Percentiles rank a stretch among this genome's conserved stretches.
phyloP scores from a whole-genome alignment of 2,888 invertebrate genomes.

The Cheilosia vulpina region DNA sequence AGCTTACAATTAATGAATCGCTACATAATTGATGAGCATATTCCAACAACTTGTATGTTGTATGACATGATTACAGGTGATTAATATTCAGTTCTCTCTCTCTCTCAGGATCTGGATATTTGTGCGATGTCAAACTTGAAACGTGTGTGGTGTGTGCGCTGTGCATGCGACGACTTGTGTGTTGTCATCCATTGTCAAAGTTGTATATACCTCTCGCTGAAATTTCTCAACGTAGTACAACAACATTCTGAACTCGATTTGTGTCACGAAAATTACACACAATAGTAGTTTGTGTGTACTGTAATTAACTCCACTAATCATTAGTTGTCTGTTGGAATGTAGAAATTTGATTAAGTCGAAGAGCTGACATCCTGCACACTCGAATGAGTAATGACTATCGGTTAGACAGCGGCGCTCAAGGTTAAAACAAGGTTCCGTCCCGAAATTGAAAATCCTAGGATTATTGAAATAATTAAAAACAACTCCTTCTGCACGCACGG shows the following conservation, averaged over 20 bases:
- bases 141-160: constrained; percentile 12
- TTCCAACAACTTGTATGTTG: constrained; percentile 71
- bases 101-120: constrained; percentile 43
- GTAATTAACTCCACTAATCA: constrained; percentile 63
- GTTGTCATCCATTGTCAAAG: constrained; percentile 27
- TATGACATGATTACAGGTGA: constrained; percentile 74
- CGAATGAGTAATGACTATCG: constrained; percentile 5
- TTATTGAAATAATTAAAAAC: constrained; percentile 21
- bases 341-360: constrained; percentile 30
- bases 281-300: constrained; percentile 44
- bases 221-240: constrained; percentile 36
- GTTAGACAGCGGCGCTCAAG: not conserved
- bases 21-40: constrained; percentile 74
- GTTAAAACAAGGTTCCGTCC: not conserved
- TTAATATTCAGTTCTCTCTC: constrained; percentile 67
- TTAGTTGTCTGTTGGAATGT: constrained; percentile 22
- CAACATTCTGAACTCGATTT: constrained; percentile 49
- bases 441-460: constrained; percentile 31
- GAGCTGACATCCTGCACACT: not conserved
- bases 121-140: constrained; percentile 52
- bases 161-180: not conserved
- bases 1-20: constrained; percentile 69
- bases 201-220: not conserved
- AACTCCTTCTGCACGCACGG: not conserved
- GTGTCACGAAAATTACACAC: constrained; percentile 61